phyloP scores from a whole-genome alignment of 1,140 invertebrate species.

The Drosophila arizonae region DNA sequence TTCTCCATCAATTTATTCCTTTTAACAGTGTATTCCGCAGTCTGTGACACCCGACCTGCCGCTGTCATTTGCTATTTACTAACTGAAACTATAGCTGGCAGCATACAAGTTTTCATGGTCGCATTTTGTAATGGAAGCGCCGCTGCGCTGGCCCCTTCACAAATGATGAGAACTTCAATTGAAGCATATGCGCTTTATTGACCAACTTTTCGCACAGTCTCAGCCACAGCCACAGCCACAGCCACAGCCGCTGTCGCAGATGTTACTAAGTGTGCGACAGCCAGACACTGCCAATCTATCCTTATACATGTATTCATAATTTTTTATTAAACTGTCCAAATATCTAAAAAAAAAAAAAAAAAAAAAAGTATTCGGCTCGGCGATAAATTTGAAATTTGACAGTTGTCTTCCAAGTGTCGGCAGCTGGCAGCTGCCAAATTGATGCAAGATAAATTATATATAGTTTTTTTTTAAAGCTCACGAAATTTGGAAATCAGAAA shows the following conservation, averaged over 20 bases:
- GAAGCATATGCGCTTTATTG: not conserved
- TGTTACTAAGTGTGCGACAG: not conserved
- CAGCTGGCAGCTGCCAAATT: not conserved
- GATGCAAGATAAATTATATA: too few species aligned
- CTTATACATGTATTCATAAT: not conserved
- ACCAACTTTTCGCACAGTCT: not conserved
- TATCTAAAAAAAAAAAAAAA: not conserved
- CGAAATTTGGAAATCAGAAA: too few species aligned
- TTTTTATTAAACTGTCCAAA: slow-evolving; percentile 3
- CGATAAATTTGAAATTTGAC: not conserved
- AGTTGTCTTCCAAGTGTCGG: not conserved
- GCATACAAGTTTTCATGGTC: not conserved
- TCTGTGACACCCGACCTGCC: not conserved
- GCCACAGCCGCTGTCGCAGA: not conserved
- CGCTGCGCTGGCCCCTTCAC: not conserved
- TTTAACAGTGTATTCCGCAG: not conserved
- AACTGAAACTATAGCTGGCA: not conserved
- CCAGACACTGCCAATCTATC: not conserved
- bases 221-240: not conserved
- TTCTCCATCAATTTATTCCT: too few species aligned
- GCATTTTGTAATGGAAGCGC: not conserved
- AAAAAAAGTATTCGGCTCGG: not conserved
- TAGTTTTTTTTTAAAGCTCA: too few species aligned
- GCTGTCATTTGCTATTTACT: not conserved
- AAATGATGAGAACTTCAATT: slow-evolving; percentile 4